phyloP scores from a whole-genome alignment of 1,140 invertebrate genomes.

The Neodiprion fabricii region DNA sequence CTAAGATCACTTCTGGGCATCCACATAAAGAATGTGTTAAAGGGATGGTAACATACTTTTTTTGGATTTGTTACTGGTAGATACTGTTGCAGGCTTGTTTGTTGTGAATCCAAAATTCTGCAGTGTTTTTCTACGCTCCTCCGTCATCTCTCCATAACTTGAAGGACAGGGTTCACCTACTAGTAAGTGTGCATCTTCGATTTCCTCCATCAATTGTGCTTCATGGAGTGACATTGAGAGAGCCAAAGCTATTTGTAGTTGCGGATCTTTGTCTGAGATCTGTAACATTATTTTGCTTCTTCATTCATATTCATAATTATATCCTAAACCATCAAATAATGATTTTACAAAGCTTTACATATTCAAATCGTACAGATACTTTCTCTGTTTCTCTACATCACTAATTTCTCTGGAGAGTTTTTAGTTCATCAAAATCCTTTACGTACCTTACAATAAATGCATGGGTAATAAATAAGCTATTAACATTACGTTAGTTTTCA shows the following conservation, averaged over 20 bases:
- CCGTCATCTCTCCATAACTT: constrained; percentile 29
- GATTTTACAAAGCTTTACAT: constrained; percentile 18
- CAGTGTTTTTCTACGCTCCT: constrained; percentile 42
- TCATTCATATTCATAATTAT: constrained; percentile 23
- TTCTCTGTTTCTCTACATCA: background rate
- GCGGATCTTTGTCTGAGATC: constrained; percentile 46
- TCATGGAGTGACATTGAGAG: constrained; percentile 62
- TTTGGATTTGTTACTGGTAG: constrained; percentile 27
- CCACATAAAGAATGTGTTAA: no score
- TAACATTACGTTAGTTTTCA: background rate
- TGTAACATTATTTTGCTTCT: constrained; percentile 24
- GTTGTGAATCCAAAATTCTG: constrained; percentile 53
- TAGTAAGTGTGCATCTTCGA: constrained; percentile 45
- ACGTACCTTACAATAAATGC: no score
- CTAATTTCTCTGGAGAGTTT: no score
- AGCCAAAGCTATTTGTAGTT: constrained; percentile 60
- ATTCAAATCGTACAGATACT: constrained; percentile 14
- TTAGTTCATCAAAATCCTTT: no score
- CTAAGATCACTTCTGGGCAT: no score
- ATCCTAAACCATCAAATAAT: constrained; percentile 11
- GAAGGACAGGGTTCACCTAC: constrained; percentile 17
- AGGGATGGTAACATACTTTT: constrained; percentile 37
- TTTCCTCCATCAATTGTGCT: constrained; percentile 47
- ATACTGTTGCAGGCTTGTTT: constrained; percentile 38
- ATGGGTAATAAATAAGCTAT: no score